Conservation (phyloP, 2,113 vertebrate species). For the Ptychochromis oligacanthus region DNA sequence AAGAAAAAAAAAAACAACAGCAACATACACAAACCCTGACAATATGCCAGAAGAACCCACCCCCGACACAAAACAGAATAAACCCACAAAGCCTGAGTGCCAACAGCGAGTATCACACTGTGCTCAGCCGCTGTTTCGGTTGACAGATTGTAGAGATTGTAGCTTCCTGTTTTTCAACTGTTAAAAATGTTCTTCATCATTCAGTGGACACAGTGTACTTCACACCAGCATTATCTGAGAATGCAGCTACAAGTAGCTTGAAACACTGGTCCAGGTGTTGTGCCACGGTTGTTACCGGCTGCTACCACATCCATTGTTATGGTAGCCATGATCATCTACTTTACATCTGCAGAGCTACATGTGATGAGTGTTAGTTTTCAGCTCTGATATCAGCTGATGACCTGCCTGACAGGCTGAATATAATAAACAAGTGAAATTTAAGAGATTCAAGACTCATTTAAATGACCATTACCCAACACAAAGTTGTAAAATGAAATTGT, state of each 20-base stretch:
- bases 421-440: neutral
- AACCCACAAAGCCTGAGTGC: neutral
- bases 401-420: neutral
- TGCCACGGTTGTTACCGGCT: neutral
- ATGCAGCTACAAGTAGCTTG: neutral
- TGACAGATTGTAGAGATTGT: neutral
- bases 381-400: rapidly evolving
- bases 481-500: neutral
- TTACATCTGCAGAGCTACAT: neutral
- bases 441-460: neutral
- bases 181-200: neutral
- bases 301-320: neutral
- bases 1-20: neutral
- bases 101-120: neutral
- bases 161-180: conserved; percentile 5
- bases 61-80: neutral
- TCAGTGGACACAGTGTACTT: neutral
- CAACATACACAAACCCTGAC: neutral
- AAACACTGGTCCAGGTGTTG: neutral
- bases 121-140: neutral
- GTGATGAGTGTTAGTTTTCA: neutral
- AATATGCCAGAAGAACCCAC: conserved; percentile 4
- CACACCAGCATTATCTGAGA: neutral
- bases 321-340: neutral
- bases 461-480: neutral